Evolutionary conservation across 2,888 invertebrate genomes (phyloP), one percentile per base, ranked within the genome.

Genomic region (Oligia fasciuncula): DNA sequence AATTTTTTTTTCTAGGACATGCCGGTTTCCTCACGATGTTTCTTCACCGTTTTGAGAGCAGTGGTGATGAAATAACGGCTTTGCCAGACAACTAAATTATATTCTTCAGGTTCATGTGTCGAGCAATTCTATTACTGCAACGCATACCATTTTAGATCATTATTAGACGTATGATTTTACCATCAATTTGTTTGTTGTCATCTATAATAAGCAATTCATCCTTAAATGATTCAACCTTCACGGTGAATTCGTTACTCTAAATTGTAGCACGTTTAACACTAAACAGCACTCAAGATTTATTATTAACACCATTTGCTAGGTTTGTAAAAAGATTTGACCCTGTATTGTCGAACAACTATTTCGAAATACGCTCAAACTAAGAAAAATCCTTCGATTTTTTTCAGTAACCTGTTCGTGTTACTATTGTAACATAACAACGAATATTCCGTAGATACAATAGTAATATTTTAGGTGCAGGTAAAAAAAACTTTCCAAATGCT

Each of bases 181-280:
- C 68, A 76, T 87, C 81, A 85, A 87, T 87, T 85, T 77, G 70
- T 85, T 80, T 76, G 73, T 66, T 70, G 67, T 40, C 80, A 79
- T 86, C 79, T 84, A 84, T 83, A 75, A 85, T 81, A 77, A 81
- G 79, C 75, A 85, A 84, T 83, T 86, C 73, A 72, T 46, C 54
- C 9, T 77, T 77, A 90, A 90, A 83, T 79, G 82, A 87, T 86
- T 82, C 84, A 86, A 88, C 90, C 90, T 90, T 90, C 87, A 62
- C 14, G 54, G 60, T 80, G 77, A 84, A 84, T 88, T 85, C 73
- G 79, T 71, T 46, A 73, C 63, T 77, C 67, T 82, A 71, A 79
- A 68, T 79, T 76, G 51, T 46, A 51, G 29, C 63, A 29, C 57
- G 74, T 62, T 66, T 43, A n/a, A 0, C 11, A 29, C n/a, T 71